Evolutionary conservation across 2,113 vertebrate species (phyloP), one percentile per base, ranked within the genome.

Genomic region (Aldabrachelys gigantea): DNA sequence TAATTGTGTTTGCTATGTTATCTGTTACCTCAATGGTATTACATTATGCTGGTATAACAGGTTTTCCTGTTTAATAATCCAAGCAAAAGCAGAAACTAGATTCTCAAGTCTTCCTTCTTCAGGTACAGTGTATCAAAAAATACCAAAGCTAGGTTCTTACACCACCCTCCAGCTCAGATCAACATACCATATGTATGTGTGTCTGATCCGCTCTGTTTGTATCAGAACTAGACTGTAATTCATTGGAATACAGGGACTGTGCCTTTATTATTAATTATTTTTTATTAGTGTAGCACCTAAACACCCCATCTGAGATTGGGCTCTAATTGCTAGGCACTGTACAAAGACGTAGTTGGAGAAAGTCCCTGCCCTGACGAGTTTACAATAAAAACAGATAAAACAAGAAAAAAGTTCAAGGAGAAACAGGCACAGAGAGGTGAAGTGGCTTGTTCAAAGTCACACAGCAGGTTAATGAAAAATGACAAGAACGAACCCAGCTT

Each of bases 21-120:
- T 53, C 91, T 9, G 0, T 2, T 29, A 41, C 85, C 50, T 44
- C 94, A 59, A 8, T 17, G 80, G n/a, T 2, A 29, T 3, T 62
- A 10, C 82, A 87, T 27, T 41, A 44, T 0, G 0, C 21, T 3
- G 56, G 57, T 1, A 22, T 3, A 69, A 92, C 12, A 9, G 35
- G 1, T 16, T 92, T 95, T 93, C 95, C 97, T 91, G 88, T 14
- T 89, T 2, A 52, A 80, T 24, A 83, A 54, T 25, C 53, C 44
- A 54, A 90, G 72, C 9, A 17, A 94, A 78, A 4, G 2, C 31
- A 38, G 10, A 5, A 29, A 29, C 54, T 38, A 57, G 44, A 72
- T 19, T 13, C 38, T 6, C 5, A 31, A 27, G 85, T 75, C 72
- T 27, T 10, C 80, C n/a, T 75, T 13, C 56, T 92, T 90, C 83